Conservation (phyloP, 1,140 invertebrate genomes). For the Lordiphosa stackelbergi region DNA sequence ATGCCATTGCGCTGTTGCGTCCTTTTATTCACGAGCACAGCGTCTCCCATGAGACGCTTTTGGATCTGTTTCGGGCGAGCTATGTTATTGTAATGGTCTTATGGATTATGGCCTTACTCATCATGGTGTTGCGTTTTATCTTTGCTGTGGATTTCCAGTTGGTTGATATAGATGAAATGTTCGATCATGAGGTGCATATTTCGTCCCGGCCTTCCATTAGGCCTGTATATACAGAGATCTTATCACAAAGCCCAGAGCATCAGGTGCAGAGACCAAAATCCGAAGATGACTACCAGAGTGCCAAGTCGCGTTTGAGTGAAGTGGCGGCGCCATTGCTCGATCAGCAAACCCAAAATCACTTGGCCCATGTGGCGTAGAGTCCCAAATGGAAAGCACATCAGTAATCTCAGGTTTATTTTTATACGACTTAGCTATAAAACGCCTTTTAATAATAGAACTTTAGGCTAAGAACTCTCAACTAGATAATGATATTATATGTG, state of each 20-base stretch:
- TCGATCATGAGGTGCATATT: slow-evolving; percentile 29
- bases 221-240: slow-evolving; percentile 42
- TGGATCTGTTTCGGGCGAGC: slow-evolving; percentile 59
- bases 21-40: slow-evolving; percentile 56
- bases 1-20: slow-evolving; percentile 61
- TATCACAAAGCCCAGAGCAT: slow-evolving; percentile 45
- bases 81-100: slow-evolving; percentile 58
- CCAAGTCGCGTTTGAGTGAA: slow-evolving; percentile 67
- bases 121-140: slow-evolving; percentile 63
- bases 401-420: slow-evolving; percentile 70
- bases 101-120: slow-evolving; percentile 57
- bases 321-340: slow-evolving; percentile 58
- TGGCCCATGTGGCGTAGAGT: slow-evolving; percentile 33
- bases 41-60: slow-evolving; percentile 50
- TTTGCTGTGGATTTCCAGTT: slow-evolving; percentile 73
- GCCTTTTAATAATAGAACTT: slow-evolving; percentile 4
- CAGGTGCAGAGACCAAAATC: slow-evolving; percentile 43
- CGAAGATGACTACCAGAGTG: slow-evolving; percentile 71
- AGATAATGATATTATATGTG: slow-evolving; percentile 35
- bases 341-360: slow-evolving; percentile 16
- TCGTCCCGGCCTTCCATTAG: slow-evolving; percentile 18
- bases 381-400: slow-evolving; percentile 1
- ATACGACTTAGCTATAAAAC: slow-evolving; percentile 24
- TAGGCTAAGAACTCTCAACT: slow-evolving; percentile 19
- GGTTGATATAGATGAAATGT: slow-evolving; percentile 66